Conservation (phyloP, 2,888 invertebrate species). For the Drosophila antonietae region DNA sequence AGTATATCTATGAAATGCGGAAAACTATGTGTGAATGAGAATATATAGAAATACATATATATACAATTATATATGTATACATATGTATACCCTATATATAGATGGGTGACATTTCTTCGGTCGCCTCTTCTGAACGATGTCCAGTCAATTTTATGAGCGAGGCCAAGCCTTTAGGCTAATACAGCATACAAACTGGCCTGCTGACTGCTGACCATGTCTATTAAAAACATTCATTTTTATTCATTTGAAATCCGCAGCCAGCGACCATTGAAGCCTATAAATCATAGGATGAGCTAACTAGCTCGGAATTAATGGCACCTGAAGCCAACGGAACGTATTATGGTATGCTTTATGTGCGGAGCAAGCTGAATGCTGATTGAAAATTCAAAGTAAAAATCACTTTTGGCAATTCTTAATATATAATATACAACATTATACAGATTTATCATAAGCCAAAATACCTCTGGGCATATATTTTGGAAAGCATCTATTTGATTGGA, state of each 20-base stretch:
- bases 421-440: not conserved
- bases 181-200: slow-evolving; percentile 37
- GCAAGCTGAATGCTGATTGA: not conserved
- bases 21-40: slow-evolving; percentile 73
- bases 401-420: not conserved
- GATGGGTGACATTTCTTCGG: slow-evolving; percentile 71
- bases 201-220: slow-evolving; percentile 39
- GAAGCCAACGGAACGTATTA: slow-evolving; percentile 20
- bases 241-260: slow-evolving; percentile 38
- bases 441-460: not conserved
- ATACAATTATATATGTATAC: not conserved
- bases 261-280: slow-evolving; percentile 43
- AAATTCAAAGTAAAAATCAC: not conserved
- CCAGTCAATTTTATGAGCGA: slow-evolving; percentile 66
- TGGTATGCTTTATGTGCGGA: slow-evolving; percentile 2
- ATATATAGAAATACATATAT: slow-evolving; percentile 21
- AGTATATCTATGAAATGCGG: slow-evolving; percentile 70
- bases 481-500: not conserved
- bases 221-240: slow-evolving; percentile 54
- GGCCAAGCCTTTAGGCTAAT: slow-evolving; percentile 62
- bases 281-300: slow-evolving; percentile 55
- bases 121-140: slow-evolving; percentile 66
- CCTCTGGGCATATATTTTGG: not conserved
- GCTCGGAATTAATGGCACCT: slow-evolving; percentile 49
- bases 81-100: slow-evolving; percentile 64